Evolutionary conservation across 2,888 invertebrate genomes (phyloP).

Genomic region (Thecophora atra): DNA sequence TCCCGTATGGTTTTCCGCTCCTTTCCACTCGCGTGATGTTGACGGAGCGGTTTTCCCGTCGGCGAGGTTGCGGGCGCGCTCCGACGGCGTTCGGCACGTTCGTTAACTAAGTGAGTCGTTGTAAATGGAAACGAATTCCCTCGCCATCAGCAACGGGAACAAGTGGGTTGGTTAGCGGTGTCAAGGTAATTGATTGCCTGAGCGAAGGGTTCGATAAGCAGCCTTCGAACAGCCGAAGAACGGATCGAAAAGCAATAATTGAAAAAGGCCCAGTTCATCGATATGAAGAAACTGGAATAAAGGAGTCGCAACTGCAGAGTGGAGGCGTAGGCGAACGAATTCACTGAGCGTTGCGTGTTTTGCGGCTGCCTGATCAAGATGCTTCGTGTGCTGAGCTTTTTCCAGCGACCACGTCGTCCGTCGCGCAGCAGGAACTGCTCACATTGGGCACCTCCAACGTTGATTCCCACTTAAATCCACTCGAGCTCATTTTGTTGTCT

Average conservation of each 20-base stretch:
- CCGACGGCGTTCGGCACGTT: background rate
- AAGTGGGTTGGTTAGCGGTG: conserved; percentile 33
- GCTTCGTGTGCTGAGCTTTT: background rate
- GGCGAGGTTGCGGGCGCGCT: background rate
- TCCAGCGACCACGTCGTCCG: background rate
- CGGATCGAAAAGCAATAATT: background rate
- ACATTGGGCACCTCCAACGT: conserved; percentile 35
- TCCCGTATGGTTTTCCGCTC: background rate
- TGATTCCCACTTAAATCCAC: conserved; percentile 30
- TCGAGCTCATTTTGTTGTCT: conserved; percentile 35
- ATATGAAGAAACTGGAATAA: background rate
- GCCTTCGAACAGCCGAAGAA: background rate
- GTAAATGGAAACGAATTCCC: conserved; percentile 21
- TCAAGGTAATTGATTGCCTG: conserved; percentile 31
- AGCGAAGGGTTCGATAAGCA: conserved; percentile 14
- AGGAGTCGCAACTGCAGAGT: background rate
- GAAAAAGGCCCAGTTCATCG: background rate
- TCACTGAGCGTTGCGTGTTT: background rate
- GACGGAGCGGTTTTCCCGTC: background rate
- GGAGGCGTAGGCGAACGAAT: background rate
- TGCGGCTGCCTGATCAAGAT: conserved; percentile 3
- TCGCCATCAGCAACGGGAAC: background rate
- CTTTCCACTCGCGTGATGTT: background rate
- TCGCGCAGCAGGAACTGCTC: conserved; percentile 19
- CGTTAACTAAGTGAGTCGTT: conserved; percentile 30